Conservation (phyloP, 2,797 vertebrate species). For the Falco biarmicus region DNA sequence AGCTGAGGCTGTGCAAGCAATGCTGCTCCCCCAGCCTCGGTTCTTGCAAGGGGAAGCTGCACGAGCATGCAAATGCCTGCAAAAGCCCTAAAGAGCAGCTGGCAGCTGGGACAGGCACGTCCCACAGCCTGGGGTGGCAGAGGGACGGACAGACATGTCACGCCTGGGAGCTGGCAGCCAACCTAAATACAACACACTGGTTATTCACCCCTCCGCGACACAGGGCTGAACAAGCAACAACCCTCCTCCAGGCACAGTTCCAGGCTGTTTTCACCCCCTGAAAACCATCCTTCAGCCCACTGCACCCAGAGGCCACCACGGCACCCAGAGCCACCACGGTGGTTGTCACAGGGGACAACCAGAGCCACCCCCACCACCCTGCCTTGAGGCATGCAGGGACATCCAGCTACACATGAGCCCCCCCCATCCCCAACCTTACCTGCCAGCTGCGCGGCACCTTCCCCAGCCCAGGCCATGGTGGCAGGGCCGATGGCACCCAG, state of each 20-base stretch:
- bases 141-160: background rate
- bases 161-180: background rate
- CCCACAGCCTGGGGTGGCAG: background rate
- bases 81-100: too few species aligned
- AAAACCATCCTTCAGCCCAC: fast-evolving
- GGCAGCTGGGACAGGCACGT: background rate
- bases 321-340: background rate
- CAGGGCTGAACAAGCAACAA: too few species aligned
- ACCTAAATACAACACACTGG: background rate
- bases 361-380: background rate
- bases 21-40: background rate
- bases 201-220: fast-evolving
- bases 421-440: background rate
- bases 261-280: background rate
- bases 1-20: fast-evolving
- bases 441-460: fast-evolving
- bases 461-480: background rate
- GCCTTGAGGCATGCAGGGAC: fast-evolving
- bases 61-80: fast-evolving
- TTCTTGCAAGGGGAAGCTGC: too few species aligned
- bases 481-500: background rate
- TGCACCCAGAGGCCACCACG: background rate
- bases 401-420: fast-evolving
- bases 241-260: fast-evolving
- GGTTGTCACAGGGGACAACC: background rate